Conservation (phyloP, 2,888 invertebrate genomes). For the Germaria angustata region DNA sequence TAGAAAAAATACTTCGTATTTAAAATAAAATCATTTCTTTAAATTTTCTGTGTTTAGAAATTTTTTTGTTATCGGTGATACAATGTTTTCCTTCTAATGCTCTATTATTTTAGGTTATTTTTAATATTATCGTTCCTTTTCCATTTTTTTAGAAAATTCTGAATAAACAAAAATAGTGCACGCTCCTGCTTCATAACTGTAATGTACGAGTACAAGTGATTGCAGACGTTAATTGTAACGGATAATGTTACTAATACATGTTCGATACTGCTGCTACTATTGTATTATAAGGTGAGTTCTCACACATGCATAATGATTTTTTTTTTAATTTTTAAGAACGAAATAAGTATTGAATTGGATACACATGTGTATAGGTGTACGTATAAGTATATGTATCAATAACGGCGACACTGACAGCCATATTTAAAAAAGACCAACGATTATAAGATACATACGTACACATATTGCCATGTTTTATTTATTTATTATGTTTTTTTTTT, state of each 20-base stretch:
- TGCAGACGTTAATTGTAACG: conserved; percentile 37
- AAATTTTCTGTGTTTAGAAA: no score
- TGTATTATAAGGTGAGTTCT: not conserved
- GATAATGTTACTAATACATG: conserved; percentile 48
- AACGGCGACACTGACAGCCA: conserved; percentile 31
- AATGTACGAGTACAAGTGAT: not conserved
- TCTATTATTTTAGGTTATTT: no score
- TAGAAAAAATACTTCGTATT: no score
- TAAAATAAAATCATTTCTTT: no score
- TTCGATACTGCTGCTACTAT: not conserved
- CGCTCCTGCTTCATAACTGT: conserved; percentile 17
- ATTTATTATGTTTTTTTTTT: conserved; percentile 6
- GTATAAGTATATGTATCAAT: not conserved
- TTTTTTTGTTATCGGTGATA: no score
- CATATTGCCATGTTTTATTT: not conserved
- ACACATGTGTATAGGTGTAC: not conserved
- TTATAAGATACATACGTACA: conserved; percentile 18
- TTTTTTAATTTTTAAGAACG: not conserved
- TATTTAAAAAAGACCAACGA: conserved; percentile 15
- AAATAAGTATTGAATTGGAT: not conserved
- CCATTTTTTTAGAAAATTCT: no score
- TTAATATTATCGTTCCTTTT: no score
- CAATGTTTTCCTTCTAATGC: no score
- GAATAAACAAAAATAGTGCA: not conserved
- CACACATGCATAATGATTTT: not conserved